These are phyloP conservation scores for Agrochola circellaris DNA, from an alignment of 2,888 invertebrate species.

Conservation along the genomic window DNA sequence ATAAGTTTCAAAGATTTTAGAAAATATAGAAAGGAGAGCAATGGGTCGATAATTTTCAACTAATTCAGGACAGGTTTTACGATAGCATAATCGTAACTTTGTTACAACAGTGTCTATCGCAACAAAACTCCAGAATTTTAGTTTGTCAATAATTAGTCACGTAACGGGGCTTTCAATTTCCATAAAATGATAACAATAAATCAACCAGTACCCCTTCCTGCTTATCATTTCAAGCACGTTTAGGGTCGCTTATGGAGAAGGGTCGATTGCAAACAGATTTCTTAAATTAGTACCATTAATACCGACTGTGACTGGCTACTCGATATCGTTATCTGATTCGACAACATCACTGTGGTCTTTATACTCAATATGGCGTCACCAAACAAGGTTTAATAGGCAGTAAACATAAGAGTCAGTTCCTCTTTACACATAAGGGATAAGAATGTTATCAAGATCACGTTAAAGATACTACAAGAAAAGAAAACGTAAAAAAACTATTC, in stretches of 20 bases:
- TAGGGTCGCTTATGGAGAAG: background rate
- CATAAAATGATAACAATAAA: constrained; percentile 37
- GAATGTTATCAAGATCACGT: constrained; percentile 30
- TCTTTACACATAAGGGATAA: constrained; percentile 29
- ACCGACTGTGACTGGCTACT: background rate
- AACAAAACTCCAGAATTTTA: constrained; percentile 3
- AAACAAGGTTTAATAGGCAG: constrained; percentile 28
- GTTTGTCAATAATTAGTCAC: constrained; percentile 32
- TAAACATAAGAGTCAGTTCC: constrained; percentile 36
- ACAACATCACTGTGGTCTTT: constrained; percentile 10
- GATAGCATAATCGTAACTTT: constrained; percentile 18
- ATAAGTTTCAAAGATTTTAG: too few relatives aligned
- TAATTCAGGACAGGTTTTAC: constrained; percentile 15
- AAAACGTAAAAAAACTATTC: constrained; percentile 23
- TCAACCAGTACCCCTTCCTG: constrained; percentile 28
- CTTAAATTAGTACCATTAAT: constrained; percentile 11
- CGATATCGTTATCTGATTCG: constrained; percentile 33
- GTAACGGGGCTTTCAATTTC: constrained; percentile 25
- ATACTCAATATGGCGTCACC: constrained; percentile 24
- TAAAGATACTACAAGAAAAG: constrained; percentile 12
- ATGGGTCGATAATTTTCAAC: too few relatives aligned
- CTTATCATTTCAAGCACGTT: constrained; percentile 31
- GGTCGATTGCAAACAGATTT: constrained; percentile 9
- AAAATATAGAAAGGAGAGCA: too few relatives aligned
- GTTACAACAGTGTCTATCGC: background rate